Percentiles rank a stretch among this genome's conserved stretches.
Conservation (phyloP, 2,888 invertebrate genomes). For the Ormia ochracea region DNA sequence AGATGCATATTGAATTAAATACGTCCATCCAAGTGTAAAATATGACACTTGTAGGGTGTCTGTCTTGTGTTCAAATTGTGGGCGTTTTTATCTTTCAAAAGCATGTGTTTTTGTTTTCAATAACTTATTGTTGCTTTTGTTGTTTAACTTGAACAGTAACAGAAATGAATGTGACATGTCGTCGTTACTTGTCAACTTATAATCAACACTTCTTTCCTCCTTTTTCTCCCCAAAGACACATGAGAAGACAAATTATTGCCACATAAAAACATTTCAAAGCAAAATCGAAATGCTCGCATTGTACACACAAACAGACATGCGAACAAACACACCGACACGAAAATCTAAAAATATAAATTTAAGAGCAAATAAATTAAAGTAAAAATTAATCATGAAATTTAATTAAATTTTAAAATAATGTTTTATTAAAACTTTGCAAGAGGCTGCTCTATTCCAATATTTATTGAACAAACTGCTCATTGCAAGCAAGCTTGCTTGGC, state of each 20-base stretch:
- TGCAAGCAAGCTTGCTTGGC: no score
- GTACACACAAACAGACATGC: no score
- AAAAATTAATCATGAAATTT: no score
- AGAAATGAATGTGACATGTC: conserved; percentile 21
- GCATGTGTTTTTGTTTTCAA: conserved; percentile 17
- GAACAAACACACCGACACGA: no score
- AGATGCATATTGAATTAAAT: not conserved
- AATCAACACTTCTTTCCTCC: conserved; percentile 43
- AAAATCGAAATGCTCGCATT: not conserved
- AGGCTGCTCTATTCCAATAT: no score
- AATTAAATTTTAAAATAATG: no score
- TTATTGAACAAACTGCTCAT: no score
- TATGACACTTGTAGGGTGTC: conserved; percentile 10
- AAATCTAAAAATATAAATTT: no score
- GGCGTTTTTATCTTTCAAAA: conserved; percentile 13
- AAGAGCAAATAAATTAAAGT: no score
- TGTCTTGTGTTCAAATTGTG: not conserved
- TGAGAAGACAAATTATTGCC: conserved; percentile 39
- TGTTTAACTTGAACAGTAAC: not conserved
- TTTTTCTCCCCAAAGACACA: not conserved
- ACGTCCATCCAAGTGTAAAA: not conserved
- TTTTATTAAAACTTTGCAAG: no score
- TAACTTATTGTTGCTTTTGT: not conserved
- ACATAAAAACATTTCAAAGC: conserved; percentile 13
- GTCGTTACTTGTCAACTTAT: conserved; percentile 45